Percentiles rank a stretch among this genome's conserved stretches.
Evolutionary conservation across 2,888 invertebrate genomes (phyloP).

Genomic region (Phengaris alcon): DNA sequence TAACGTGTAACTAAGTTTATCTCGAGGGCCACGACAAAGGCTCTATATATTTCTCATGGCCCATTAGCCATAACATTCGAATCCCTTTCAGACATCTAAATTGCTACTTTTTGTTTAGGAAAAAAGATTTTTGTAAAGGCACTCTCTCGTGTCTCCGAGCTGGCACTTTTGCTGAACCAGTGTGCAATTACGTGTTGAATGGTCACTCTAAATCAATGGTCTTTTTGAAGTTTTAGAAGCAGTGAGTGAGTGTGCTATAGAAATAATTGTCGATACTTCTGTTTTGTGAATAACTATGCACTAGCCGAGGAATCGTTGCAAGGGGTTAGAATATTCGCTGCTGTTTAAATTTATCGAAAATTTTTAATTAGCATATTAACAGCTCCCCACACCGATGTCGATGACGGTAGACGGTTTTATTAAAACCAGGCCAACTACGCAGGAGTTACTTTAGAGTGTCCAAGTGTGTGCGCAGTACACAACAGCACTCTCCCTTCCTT

Average conservation of each 20-base stretch:
- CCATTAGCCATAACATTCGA: slow-evolving; percentile 47
- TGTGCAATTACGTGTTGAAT: slow-evolving; percentile 56
- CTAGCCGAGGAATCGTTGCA: too few relatives aligned
- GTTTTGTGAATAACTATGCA: neutral
- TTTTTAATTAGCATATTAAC: too few relatives aligned
- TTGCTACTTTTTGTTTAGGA: slow-evolving; percentile 39
- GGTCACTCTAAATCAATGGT: slow-evolving; percentile 51
- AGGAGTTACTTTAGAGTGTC: too few relatives aligned
- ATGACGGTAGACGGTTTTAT: too few relatives aligned
- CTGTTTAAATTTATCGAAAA: too few relatives aligned
- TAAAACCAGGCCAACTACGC: too few relatives aligned
- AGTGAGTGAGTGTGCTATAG: slow-evolving; percentile 24
- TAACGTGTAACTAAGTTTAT: slow-evolving; percentile 25
- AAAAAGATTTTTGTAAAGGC: slow-evolving; percentile 43
- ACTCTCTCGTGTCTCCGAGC: slow-evolving; percentile 46
- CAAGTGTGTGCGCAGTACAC: too few relatives aligned
- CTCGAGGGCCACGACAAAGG: slow-evolving; percentile 29
- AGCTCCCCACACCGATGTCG: too few relatives aligned
- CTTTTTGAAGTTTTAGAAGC: slow-evolving; percentile 33
- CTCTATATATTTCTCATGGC: slow-evolving; percentile 37
- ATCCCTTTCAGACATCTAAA: slow-evolving; percentile 40
- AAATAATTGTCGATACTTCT: neutral
- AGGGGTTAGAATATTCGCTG: too few relatives aligned
- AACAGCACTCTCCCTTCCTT: too few relatives aligned
- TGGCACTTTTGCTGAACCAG: slow-evolving; percentile 39